Evolutionary conservation across 2,797 vertebrate genomes (phyloP).

Genomic region (Pipistrellus pygmaeus): DNA sequence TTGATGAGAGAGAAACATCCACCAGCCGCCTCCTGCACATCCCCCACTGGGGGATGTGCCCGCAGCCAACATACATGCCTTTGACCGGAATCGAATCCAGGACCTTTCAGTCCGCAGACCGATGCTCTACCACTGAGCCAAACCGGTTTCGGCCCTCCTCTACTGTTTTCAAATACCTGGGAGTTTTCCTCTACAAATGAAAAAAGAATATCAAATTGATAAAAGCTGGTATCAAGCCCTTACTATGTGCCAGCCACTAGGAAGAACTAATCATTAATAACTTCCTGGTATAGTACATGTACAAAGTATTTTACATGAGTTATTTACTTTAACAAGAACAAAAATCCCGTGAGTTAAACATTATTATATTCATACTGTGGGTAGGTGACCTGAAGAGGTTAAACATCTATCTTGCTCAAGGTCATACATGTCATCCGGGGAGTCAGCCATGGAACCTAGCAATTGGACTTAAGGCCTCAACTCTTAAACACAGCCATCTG

Average conservation of each 20-base stretch:
- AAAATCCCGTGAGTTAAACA: not conserved
- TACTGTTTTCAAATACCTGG: not conserved
- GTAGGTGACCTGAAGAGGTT: not conserved
- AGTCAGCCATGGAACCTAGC: not conserved
- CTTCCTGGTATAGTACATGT: not conserved
- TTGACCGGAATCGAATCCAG: no score
- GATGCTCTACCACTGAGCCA: no score
- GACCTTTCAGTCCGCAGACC: no score
- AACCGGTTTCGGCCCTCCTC: no score
- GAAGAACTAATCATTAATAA: constrained; percentile 39
- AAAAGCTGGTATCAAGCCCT: not conserved
- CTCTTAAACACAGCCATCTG: not conserved
- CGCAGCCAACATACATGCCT: no score
- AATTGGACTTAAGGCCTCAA: not conserved
- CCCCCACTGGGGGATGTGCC: no score
- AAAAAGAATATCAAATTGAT: not conserved
- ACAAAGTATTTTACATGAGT: constrained; percentile 7
- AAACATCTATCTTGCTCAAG: constrained; percentile 23
- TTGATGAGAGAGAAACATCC: no score
- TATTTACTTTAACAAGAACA: constrained; percentile 33
- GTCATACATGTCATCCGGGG: not conserved
- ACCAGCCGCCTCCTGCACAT: no score
- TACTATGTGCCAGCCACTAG: not conserved
- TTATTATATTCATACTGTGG: not conserved
- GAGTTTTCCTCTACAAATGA: not conserved